These are phyloP conservation scores for Gadus macrocephalus DNA, from an alignment of 2,113 vertebrate genomes.

Conservation along the genomic window DNA sequence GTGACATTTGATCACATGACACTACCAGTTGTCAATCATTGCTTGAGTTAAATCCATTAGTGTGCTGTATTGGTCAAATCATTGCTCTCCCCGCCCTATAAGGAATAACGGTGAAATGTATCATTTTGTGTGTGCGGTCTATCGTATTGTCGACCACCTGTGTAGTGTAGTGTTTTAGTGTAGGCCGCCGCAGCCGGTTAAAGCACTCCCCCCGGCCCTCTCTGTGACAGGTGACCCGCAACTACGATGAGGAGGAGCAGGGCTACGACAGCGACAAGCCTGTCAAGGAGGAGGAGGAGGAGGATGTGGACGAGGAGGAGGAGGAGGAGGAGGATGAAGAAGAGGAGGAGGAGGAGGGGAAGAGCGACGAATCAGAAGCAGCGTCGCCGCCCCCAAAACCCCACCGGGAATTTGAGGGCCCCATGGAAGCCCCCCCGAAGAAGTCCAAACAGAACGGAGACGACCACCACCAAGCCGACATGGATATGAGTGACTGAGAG, in stretches of 20 bases:
- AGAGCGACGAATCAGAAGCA: slow-evolving; percentile 69
- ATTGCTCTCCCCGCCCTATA: no score
- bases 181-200: no score
- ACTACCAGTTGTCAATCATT: no score
- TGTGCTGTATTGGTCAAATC: no score
- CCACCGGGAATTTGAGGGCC: slow-evolving; percentile 72
- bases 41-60: no score
- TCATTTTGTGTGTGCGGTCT: no score
- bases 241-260: slow-evolving; percentile 97
- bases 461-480: slow-evolving; percentile 95
- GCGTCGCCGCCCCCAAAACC: slow-evolving; percentile 70
- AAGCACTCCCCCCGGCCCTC: no score
- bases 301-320: slow-evolving; percentile 86
- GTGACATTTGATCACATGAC: no score
- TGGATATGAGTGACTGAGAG: slow-evolving; percentile 97
- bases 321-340: slow-evolving; percentile 67
- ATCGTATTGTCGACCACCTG: no score
- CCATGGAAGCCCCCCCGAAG: slow-evolving; percentile 64
- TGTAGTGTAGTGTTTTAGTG: no score
- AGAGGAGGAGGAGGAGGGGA: slow-evolving; percentile 84
- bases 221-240: slow-evolving; percentile 86
- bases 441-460: slow-evolving; percentile 94
- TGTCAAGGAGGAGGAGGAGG: slow-evolving; percentile 72
- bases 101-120: no score
- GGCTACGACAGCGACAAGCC: slow-evolving; percentile 91